A percentile compares a stretch with the other conserved stretches of the same genome.
These are phyloP conservation scores for Crocidura indochinensis DNA, from an alignment of 2,797 vertebrate species.

Conservation along the genomic window DNA sequence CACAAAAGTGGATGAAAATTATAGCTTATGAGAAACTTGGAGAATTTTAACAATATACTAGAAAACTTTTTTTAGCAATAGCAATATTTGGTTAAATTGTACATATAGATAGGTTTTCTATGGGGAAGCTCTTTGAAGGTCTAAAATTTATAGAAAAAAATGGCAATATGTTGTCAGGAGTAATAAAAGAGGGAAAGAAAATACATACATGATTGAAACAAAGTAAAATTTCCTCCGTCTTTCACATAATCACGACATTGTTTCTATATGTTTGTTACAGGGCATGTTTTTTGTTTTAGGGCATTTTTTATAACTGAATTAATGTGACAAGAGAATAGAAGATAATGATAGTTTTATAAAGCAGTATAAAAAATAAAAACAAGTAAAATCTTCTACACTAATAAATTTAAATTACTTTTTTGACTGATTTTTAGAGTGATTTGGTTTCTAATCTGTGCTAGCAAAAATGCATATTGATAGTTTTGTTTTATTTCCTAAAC, in stretches of 20 bases:
- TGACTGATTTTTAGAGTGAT: conserved; percentile 44
- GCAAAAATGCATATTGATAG: not conserved
- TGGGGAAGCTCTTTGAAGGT: conserved; percentile 45
- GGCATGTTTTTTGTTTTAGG: conserved; percentile 32
- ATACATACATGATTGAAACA: conserved; percentile 14
- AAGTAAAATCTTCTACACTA: conserved; percentile 36
- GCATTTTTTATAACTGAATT: conserved; percentile 11
- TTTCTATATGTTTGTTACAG: not conserved
- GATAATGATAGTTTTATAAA: conserved; percentile 30
- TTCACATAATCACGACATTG: not conserved
- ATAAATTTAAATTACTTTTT: conserved; percentile 56
- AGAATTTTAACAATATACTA: conserved; percentile 21
- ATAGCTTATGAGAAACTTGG: not conserved
- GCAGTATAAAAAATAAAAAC: not conserved
- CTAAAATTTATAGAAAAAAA: conserved; percentile 11
- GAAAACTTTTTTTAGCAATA: conserved; percentile 15
- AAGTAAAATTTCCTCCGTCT: not conserved
- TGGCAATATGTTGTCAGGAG: conserved; percentile 50
- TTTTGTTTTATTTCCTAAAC: not conserved
- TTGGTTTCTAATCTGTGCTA: conserved; percentile 50
- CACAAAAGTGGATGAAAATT: not conserved
- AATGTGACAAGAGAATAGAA: not conserved
- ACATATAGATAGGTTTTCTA: not conserved
- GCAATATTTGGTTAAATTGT: conserved; percentile 29
- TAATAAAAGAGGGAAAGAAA: conserved; percentile 27